Conservation (phyloP, 2,888 invertebrate species). For the Chelonus formosanus region DNA sequence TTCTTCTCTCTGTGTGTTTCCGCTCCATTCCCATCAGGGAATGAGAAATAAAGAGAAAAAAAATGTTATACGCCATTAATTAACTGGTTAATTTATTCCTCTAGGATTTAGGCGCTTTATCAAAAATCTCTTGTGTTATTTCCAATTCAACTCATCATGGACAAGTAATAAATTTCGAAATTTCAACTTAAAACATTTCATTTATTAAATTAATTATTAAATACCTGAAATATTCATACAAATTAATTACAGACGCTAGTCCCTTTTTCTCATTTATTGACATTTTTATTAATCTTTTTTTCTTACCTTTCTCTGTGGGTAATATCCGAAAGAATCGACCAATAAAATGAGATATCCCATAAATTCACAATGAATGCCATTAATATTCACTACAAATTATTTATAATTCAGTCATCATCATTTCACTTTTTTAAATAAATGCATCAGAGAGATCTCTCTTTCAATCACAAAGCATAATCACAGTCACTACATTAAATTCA, state of each 20-base stretch:
- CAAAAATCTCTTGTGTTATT: slow-evolving; percentile 17
- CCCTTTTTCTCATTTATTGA: background rate
- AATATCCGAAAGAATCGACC: slow-evolving; percentile 1
- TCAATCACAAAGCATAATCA: slow-evolving; percentile 17
- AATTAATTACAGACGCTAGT: background rate
- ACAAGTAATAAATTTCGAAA: too few relatives aligned
- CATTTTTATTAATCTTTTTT: background rate
- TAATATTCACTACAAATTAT: too few relatives aligned
- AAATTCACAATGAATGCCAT: background rate
- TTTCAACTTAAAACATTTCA: too few relatives aligned
- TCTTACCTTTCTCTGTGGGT: slow-evolving; percentile 3
- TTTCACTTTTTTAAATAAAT: too few relatives aligned
- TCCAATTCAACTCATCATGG: too few relatives aligned
- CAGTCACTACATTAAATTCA: slow-evolving; percentile 17
- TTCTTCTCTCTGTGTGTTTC: slow-evolving; percentile 7
- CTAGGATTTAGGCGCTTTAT: background rate
- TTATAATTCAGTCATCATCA: too few relatives aligned
- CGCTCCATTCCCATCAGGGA: slow-evolving; percentile 11
- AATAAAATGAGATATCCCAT: background rate
- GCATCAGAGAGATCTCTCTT: background rate
- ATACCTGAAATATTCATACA: background rate
- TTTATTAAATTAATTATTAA: too few relatives aligned
- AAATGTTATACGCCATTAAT: slow-evolving; percentile 21
- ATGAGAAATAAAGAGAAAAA: slow-evolving; percentile 7
- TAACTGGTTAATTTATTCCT: slow-evolving; percentile 26